Base-by-base conservation (phyloP, 2,888 invertebrate genomes). In the Phyllotreta striolata region DNA sequence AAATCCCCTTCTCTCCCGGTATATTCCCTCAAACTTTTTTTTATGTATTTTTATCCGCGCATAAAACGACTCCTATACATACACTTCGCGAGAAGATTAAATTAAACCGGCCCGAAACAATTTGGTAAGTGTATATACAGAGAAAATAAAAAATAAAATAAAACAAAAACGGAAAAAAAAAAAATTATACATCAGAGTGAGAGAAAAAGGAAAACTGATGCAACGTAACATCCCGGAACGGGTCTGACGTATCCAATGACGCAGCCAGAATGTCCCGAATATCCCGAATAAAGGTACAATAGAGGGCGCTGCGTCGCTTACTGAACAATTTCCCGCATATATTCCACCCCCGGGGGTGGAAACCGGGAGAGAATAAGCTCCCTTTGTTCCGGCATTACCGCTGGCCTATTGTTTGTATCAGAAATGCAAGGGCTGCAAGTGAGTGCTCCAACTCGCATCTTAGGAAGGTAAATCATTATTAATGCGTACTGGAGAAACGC, bases 351-450 rank as follows among this genome's bases (percentile, higher is more conserved):
- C 24, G 24, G 24, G 24, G 1, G 2, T 4, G 24, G 24, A 4
- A 24, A 61, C 47, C 54, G 62, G 57, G 51, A 41, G 49, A 62
- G 55, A 58, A 49, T 55, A 49, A 62, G 62, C 64, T 64, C 14
- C 62, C 65, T 62, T 65, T 65, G 65, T 65, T 57, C 41, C 41
- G 10, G 65, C 54, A 65, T 64, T 64, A 62, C 65, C 65, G 34
- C 55, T 55, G 58, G 55, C 65, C 65, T 62, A 65, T 65, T 65
- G 65, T 65, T 65, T 61, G 64, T 64, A 64, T 64, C 64, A 57
- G 55, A 57, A 52, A 62, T 62, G 58, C 52, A 62, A 57, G 57
- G 58, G 52, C 58, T 62, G 57, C 62, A 58, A 62, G 24, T 24
- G 24, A 24, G 24, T 24, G 24, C 24, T 57, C 49, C n/a, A n/a